These are phyloP conservation scores for Troilus luridus DNA, from an alignment of 2,888 invertebrate genomes.

Conservation along the genomic window DNA sequence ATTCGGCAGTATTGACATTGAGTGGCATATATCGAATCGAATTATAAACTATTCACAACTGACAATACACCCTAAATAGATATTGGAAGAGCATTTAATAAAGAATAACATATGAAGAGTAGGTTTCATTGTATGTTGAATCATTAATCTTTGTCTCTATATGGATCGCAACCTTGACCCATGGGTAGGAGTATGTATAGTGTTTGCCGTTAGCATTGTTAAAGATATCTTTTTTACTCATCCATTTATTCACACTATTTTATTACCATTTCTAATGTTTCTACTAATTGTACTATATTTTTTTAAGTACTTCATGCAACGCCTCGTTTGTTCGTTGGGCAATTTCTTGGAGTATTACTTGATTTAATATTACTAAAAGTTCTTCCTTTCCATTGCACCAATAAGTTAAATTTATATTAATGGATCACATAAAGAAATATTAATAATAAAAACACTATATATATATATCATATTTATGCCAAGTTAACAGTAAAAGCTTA, in stretches of 20 bases:
- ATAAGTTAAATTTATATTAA: too few species aligned
- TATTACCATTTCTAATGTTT: not conserved
- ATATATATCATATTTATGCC: too few species aligned
- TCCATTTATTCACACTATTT: not conserved
- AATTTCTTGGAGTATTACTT: too few species aligned
- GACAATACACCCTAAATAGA: not conserved
- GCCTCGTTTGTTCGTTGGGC: not conserved
- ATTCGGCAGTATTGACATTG: not conserved
- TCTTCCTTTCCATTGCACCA: too few species aligned
- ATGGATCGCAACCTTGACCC: conserved; percentile 22
- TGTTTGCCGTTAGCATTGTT: not conserved
- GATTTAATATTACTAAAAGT: too few species aligned
- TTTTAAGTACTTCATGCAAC: not conserved
- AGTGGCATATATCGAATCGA: not conserved
- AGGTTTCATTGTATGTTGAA: conserved; percentile 2
- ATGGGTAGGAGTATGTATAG: not conserved
- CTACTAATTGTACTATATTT: not conserved
- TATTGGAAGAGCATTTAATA: not conserved
- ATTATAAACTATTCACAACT: not conserved
- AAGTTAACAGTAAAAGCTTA: too few species aligned
- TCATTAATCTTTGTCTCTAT: not conserved
- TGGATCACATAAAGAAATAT: too few species aligned
- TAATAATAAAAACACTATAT: too few species aligned
- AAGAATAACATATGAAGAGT: conserved; percentile 34
- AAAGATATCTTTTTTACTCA: not conserved